Conservation (phyloP, 2,888 invertebrate genomes). For the Dorcus parallelipipedus region DNA sequence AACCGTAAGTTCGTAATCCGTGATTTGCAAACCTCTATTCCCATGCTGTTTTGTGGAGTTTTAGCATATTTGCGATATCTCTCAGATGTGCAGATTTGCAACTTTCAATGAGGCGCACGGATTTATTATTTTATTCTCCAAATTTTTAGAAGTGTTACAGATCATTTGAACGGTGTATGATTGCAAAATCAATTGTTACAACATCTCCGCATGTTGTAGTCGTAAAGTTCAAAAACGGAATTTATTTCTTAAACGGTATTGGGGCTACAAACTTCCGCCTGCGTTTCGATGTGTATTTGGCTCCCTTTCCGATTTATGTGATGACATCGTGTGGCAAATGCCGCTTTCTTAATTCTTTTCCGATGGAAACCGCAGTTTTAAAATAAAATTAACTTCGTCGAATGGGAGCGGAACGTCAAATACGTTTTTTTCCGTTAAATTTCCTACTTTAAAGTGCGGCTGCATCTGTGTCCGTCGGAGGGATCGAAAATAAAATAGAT, state of each 20-base stretch:
- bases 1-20: slow-evolving; percentile 46
- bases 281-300: slow-evolving; percentile 11
- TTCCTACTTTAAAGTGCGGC: slow-evolving; percentile 26
- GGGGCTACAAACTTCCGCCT: background rate
- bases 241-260: no score
- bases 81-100: background rate
- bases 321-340: slow-evolving; percentile 23
- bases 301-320: slow-evolving; percentile 22
- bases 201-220: no score
- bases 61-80: slow-evolving; percentile 12
- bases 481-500: background rate
- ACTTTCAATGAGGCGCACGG: no score
- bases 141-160: no score
- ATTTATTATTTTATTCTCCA: no score
- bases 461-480: slow-evolving; percentile 7
- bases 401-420: slow-evolving; percentile 29
- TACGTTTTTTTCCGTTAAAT: slow-evolving; percentile 28
- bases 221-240: no score
- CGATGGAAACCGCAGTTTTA: slow-evolving; percentile 31
- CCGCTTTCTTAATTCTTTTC: slow-evolving; percentile 31
- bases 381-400: slow-evolving; percentile 31
- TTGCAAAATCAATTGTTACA: no score
- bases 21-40: slow-evolving; percentile 42
- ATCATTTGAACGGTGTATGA: no score
- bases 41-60: slow-evolving; percentile 11